Evolutionary conservation across 2,797 vertebrate genomes (phyloP).

Genomic region (Myioborus miniatus): DNA sequence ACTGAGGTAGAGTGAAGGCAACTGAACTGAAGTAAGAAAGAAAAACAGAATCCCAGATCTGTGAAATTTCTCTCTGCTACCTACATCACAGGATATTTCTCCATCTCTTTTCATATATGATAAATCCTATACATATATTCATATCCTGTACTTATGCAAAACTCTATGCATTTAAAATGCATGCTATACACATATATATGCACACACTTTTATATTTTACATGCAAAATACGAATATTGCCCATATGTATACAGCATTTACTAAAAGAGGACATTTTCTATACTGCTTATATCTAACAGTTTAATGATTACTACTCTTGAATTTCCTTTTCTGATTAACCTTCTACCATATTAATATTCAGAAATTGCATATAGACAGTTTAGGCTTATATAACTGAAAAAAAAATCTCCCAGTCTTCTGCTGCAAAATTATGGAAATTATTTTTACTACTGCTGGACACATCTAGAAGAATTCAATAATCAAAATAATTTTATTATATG

Average conservation of each 20-base stretch:
- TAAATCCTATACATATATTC: neutral
- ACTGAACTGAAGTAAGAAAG: neutral
- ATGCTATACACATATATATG: neutral
- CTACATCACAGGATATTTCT: neutral
- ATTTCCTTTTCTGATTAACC: neutral
- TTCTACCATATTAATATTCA: neutral
- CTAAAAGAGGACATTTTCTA: neutral
- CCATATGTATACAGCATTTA: neutral
- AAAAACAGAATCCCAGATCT: neutral
- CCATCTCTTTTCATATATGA: neutral
- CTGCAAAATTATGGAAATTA: neutral
- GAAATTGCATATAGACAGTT: neutral
- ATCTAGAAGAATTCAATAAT: neutral
- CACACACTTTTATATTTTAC: neutral
- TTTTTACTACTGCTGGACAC: neutral
- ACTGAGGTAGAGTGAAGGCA: neutral
- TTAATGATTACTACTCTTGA: neutral
- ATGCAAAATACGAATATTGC: neutral
- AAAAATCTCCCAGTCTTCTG: neutral
- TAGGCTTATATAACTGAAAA: neutral
- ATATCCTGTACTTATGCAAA: neutral
- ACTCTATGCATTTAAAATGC: neutral
- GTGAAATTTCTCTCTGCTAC: neutral
- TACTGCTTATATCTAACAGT: neutral
- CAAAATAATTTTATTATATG: neutral